Conservation (phyloP, 2,797 vertebrate species). For the Falco columbarius region DNA sequence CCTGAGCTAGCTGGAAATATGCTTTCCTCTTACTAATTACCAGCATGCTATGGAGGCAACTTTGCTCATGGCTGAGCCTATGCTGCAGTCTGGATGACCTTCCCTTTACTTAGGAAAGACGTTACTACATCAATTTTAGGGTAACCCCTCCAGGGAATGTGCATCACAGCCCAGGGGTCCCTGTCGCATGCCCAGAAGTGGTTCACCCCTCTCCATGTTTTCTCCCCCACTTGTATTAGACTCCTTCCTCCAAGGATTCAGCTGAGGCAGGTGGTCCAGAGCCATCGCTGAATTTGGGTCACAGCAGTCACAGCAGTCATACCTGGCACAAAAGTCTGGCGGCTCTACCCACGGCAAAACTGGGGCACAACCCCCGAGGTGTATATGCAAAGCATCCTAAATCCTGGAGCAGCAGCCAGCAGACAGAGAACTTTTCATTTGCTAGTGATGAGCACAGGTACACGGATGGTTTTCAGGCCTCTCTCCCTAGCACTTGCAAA, state of each 20-base stretch:
- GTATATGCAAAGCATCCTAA: background rate
- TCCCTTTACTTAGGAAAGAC: background rate
- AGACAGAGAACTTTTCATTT: background rate
- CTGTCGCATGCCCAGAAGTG: background rate
- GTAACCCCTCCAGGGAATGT: background rate
- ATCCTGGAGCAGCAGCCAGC: background rate
- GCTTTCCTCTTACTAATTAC: background rate
- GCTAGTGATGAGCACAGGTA: background rate
- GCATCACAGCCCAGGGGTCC: background rate
- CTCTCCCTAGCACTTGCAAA: background rate
- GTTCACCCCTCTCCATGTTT: background rate
- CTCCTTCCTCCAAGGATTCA: background rate
- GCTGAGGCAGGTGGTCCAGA: background rate
- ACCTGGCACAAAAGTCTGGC: background rate
- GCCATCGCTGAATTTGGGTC: background rate
- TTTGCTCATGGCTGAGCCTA: background rate
- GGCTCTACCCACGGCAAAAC: background rate
- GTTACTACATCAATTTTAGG: background rate
- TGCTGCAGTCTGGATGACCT: background rate
- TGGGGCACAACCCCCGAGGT: background rate
- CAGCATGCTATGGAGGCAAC: background rate
- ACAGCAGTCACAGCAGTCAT: background rate
- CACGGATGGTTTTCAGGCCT: background rate
- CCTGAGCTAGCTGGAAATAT: background rate
- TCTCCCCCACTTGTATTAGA: background rate